These are phyloP conservation scores for Chanos chanos DNA, from an alignment of 2,797 vertebrate species.

Conservation along the genomic window DNA sequence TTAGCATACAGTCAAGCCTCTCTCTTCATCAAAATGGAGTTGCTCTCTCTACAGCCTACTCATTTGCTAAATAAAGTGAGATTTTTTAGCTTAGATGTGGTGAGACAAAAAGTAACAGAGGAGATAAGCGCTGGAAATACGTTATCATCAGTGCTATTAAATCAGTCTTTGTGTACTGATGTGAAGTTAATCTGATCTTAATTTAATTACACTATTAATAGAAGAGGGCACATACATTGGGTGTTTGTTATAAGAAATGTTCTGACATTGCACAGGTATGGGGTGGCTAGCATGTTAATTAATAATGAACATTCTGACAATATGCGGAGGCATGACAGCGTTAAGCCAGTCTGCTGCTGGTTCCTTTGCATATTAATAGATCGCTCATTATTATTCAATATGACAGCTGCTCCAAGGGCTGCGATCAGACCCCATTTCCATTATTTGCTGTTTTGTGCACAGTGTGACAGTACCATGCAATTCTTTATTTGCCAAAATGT, in stretches of 20 bases:
- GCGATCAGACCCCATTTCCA: conserved; percentile 80
- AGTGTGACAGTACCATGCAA: conserved; percentile 73
- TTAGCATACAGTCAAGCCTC: conserved; percentile 55
- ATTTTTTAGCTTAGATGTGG: conserved; percentile 56
- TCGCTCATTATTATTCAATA: conserved; percentile 89
- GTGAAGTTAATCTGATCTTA: conserved; percentile 82
- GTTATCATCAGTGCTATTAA: conserved; percentile 51
- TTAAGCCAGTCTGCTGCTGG: conserved; percentile 83
- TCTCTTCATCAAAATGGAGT: conserved; percentile 58
- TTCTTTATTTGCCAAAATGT: conserved; percentile 69
- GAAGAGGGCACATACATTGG: conserved; percentile 73
- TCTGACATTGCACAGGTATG: conserved; percentile 85
- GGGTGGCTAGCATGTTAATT: conserved; percentile 86
- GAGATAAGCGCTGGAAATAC: conserved; percentile 55
- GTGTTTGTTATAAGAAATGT: conserved; percentile 82
- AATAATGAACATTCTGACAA: conserved; percentile 88
- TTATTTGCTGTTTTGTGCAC: conserved; percentile 82
- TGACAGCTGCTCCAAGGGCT: conserved; percentile 86
- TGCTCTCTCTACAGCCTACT: conserved; percentile 47
- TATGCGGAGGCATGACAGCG: conserved; percentile 85
- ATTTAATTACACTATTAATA: conserved; percentile 78
- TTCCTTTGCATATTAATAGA: conserved; percentile 89
- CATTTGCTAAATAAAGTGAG: conserved; percentile 58
- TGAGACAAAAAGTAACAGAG: conserved; percentile 25
- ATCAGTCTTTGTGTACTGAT: conserved; percentile 70